Evolutionary conservation across 2,888 invertebrate species (phyloP), one percentile per base, ranked within the genome.

Genomic region (Agelastica alni): DNA sequence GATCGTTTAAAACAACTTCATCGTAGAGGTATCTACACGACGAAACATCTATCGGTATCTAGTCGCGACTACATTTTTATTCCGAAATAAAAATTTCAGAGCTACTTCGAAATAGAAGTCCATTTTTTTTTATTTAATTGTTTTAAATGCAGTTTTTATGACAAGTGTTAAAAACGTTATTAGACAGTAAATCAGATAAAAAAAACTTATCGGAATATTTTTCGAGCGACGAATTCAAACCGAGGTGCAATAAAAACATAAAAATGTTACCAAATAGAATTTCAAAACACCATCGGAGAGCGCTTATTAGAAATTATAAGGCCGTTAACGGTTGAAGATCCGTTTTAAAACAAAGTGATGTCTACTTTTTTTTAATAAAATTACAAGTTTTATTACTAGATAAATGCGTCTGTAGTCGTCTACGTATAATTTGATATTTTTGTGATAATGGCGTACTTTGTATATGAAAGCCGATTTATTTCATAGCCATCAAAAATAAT

Each of bases 101-200:
- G 46, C 46, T 37, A 46, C 46, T 36, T 14, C 16, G 32, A 34
- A 34, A 34, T 12, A 16, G 32, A 45, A n/a, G n/a, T n/a, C n/a
- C n/a, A n/a, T n/a, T n/a, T n/a, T n/a, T n/a, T n/a, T n/a, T n/a
- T 22, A 26, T 26, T 42, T 22, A 42, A 42, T 42, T 26, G 28
- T 47, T 47, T 46, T 14, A 9, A n/a, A 12, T 16, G 22, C 13
- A 14, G 14, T 14, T 47, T 47, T 47, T 47, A 47, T 47, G 47
- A 12, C 47, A 37, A 37, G 47, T 37, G 47, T 47, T 47, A 47
- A 47, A 45, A 47, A 47, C 28, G 26, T 34, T 45, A 45, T 32
- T 44, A 44, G 45, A 34, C 28, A 4, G 36, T 47, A 37, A 37
- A 47, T 47, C 28, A 37, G 47, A 47, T 47, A 37, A 47, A 26